These are phyloP conservation scores for Chrysodeixis includens DNA, from an alignment of 2,888 invertebrate genomes.

Conservation along the genomic window DNA sequence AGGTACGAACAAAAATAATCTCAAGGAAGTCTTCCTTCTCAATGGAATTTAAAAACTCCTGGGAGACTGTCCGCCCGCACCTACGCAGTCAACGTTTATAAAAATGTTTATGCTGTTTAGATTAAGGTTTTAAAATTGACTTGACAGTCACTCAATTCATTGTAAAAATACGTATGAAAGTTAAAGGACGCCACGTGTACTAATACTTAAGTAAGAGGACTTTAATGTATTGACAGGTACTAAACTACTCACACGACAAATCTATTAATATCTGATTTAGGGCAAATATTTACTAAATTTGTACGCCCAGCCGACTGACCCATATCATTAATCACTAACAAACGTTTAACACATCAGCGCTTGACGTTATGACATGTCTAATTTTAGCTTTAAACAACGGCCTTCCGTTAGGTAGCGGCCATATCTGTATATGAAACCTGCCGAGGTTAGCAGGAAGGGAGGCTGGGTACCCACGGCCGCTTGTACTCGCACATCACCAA, in stretches of 20 bases:
- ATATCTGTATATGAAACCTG: constrained; percentile 40
- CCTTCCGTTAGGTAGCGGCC: constrained; percentile 28
- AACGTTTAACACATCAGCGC: constrained; percentile 5
- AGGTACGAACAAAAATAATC: constrained; percentile 21
- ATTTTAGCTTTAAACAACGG: constrained; percentile 39
- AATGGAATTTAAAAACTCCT: not conserved
- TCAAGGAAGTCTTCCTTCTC: constrained; percentile 23
- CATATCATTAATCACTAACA: constrained; percentile 8
- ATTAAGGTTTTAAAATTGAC: too few species aligned
- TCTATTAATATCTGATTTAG: not conserved
- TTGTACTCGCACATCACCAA: constrained; percentile 59
- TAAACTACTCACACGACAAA: not conserved
- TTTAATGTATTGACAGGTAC: not conserved
- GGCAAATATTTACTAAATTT: not conserved
- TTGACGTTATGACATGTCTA: constrained; percentile 31
- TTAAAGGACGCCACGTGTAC: not conserved
- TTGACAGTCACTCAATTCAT: too few species aligned
- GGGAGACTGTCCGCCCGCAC: not conserved
- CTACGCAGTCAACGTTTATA: constrained; percentile 8
- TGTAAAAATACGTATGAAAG: too few species aligned
- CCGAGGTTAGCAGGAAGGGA: constrained; percentile 58
- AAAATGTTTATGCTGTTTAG: not conserved
- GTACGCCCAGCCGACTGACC: not conserved
- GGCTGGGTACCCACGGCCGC: constrained; percentile 51
- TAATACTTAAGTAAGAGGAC: too few species aligned